A percentile compares a stretch with the other conserved stretches of the same genome.
These are phyloP conservation scores for Gibbula magus DNA, from an alignment of 2,888 invertebrate genomes.

Conservation along the genomic window DNA sequence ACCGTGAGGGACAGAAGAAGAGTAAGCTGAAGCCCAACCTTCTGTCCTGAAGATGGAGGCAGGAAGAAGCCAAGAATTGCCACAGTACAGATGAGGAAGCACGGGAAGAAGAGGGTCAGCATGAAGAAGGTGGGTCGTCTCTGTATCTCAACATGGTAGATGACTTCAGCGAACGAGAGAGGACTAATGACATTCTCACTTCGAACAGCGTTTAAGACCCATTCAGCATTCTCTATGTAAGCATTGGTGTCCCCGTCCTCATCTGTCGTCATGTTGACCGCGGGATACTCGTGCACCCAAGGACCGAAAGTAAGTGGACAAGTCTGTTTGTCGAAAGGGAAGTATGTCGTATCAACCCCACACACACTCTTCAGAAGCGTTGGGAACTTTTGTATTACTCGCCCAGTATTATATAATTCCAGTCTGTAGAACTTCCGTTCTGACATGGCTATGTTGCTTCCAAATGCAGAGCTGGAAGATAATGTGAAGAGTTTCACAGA, in stretches of 20 bases:
- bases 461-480: background rate
- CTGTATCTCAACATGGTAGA: background rate
- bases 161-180: background rate
- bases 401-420: background rate
- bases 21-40: background rate
- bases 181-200: background rate
- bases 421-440: background rate
- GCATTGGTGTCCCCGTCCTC: background rate
- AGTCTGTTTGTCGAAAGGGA: background rate
- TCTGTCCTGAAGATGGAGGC: background rate
- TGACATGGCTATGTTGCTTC: background rate
- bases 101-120: background rate
- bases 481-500: background rate
- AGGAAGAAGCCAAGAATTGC: background rate
- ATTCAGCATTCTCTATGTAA: background rate
- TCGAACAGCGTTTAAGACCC: background rate
- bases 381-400: background rate
- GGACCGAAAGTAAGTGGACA: background rate
- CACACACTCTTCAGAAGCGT: background rate
- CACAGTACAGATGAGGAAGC: background rate
- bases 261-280: background rate
- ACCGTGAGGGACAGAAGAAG: background rate
- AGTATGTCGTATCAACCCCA: background rate
- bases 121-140: background rate
- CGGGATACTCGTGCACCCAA: background rate